These are phyloP conservation scores for Amphiprion percula DNA, from an alignment of 2,113 vertebrate genomes.

Conservation along the genomic window DNA sequence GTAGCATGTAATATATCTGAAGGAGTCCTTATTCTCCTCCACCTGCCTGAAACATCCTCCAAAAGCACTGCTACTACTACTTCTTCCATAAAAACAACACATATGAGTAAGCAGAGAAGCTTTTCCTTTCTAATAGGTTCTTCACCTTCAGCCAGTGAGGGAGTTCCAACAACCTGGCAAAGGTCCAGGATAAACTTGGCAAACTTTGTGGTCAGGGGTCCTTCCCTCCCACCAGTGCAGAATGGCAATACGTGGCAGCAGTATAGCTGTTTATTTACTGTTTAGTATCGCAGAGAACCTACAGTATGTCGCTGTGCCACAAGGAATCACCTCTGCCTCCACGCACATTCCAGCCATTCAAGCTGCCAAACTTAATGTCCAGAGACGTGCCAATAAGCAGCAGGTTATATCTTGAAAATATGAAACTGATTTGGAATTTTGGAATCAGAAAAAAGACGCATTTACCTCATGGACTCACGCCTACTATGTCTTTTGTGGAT, in stretches of 20 bases:
- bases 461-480: too few relatives aligned
- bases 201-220: conserved; percentile 31
- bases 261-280: conserved; percentile 34
- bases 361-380: conserved; percentile 12
- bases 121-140: conserved; percentile 10
- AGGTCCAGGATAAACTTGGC: conserved; percentile 33
- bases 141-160: conserved; percentile 4
- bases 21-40: neutral
- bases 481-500: neutral
- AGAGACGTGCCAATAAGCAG: conserved; percentile 40
- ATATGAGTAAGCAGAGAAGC: too few relatives aligned
- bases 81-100: neutral
- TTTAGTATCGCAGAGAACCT: conserved; percentile 15
- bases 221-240: conserved; percentile 18
- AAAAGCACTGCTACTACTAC: neutral
- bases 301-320: neutral
- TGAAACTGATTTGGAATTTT: too few relatives aligned
- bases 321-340: conserved; percentile 4
- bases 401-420: conserved; percentile 1
- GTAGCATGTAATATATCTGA: neutral
- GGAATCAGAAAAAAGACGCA: too few relatives aligned
- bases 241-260: neutral
- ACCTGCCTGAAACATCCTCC: neutral
- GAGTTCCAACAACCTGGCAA: conserved; percentile 12
- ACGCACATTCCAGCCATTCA: conserved; percentile 15